phyloP scores from a whole-genome alignment of 2,888 invertebrate species.

The Erebia epiphron region DNA sequence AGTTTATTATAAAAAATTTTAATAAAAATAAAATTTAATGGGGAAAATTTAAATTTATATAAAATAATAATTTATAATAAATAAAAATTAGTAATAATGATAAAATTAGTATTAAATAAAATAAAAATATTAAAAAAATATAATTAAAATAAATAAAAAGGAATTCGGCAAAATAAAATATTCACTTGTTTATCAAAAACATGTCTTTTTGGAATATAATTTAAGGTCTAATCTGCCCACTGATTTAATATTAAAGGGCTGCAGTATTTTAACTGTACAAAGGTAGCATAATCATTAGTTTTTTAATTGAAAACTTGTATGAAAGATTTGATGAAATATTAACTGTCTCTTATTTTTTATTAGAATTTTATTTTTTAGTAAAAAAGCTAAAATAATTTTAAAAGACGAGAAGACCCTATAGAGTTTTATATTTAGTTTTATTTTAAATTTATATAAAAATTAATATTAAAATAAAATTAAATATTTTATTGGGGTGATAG shows the following conservation, averaged over 20 bases:
- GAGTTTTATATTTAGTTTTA: constrained; percentile 82
- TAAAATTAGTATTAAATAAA: constrained; percentile 82
- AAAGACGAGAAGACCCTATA: constrained; percentile 92
- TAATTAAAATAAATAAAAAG: constrained; percentile 58
- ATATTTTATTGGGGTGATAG: constrained; percentile 86
- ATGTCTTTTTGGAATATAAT: constrained; percentile 82
- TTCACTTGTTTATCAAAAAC: constrained; percentile 91
- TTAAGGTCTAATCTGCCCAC: constrained; percentile 85
- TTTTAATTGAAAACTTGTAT: constrained; percentile 87
- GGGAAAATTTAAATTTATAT: constrained; percentile 70
- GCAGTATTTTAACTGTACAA: constrained; percentile 79
- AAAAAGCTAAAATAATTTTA: constrained; percentile 86
- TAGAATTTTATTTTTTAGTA: constrained; percentile 74
- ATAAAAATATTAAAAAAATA: constrained; percentile 85
- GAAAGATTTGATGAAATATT: constrained; percentile 88
- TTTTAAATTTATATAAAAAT: constrained; percentile 60
- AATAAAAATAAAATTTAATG: constrained; percentile 55
- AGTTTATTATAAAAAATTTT: constrained; percentile 76
- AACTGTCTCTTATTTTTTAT: constrained; percentile 68
- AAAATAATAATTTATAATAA: constrained; percentile 70
- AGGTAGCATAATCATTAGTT: constrained; percentile 67
- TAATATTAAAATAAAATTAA: constrained; percentile 52
- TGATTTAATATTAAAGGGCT: constrained; percentile 88
- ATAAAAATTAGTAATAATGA: constrained; percentile 77
- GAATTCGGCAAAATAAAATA: constrained; percentile 85